These are phyloP conservation scores for Pseudeuparius sepicola DNA, from an alignment of 2,888 invertebrate genomes.

Conservation along the genomic window DNA sequence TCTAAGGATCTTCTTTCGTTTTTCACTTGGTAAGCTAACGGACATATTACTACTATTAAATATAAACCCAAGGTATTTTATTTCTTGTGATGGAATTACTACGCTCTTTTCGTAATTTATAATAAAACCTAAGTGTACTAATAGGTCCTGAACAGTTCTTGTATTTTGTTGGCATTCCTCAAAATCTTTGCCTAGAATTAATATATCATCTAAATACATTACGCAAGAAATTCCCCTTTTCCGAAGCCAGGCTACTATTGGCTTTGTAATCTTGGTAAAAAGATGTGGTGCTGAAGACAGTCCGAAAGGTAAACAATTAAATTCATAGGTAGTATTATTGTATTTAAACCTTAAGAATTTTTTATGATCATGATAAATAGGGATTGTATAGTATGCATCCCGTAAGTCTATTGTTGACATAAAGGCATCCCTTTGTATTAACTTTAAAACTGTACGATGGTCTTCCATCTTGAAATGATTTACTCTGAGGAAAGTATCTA, in stretches of 20 bases:
- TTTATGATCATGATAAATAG: conserved; percentile 17
- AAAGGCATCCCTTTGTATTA: conserved; percentile 18
- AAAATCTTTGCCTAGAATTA: no score
- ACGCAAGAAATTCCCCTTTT: no score
- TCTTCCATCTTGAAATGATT: conserved; percentile 27
- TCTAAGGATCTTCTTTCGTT: conserved; percentile 7
- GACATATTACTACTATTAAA: conserved; percentile 5
- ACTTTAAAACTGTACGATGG: conserved; percentile 19
- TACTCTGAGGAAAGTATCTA: conserved; percentile 21
- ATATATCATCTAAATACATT: no score
- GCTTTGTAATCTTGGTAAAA: no score
- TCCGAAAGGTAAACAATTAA: conserved; percentile 22
- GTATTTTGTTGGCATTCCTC: no score
- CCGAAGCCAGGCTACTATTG: no score
- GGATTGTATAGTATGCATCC: conserved; percentile 21
- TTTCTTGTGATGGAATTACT: conserved; percentile 2
- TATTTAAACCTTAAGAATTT: conserved; percentile 23
- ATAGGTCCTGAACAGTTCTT: no score
- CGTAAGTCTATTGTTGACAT: conserved; percentile 16
- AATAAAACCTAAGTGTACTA: conserved; percentile 10
- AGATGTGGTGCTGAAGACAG: no score
- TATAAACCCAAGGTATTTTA: conserved; percentile 11
- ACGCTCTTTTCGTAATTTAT: conserved; percentile 10
- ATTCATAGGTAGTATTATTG: conserved; percentile 20
- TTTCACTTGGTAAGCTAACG: conserved; percentile 7